Evolutionary conservation across 2,888 invertebrate species (phyloP).

Genomic region (Drosophila rubida): DNA sequence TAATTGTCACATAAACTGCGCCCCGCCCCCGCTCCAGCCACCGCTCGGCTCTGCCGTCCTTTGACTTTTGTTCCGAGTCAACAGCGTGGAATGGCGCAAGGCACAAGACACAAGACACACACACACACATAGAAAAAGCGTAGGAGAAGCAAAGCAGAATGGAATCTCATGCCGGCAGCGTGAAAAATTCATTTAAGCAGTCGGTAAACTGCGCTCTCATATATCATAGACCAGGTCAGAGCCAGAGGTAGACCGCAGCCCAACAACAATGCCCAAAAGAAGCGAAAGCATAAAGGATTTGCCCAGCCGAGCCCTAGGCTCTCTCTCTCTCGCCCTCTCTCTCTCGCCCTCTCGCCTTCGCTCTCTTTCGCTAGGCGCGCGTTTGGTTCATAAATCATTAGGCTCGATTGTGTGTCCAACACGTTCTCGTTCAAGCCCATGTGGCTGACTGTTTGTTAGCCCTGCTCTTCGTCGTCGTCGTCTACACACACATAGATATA

Average conservation of each 20-base stretch:
- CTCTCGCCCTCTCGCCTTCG: background rate
- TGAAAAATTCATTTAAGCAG: constrained; percentile 81
- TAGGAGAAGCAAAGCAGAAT: background rate
- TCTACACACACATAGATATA: no score
- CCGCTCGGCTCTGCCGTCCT: background rate
- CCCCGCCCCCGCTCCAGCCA: background rate
- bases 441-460: constrained; percentile 9
- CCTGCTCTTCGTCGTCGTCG: no score
- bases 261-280: background rate
- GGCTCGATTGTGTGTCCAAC: constrained; percentile 79
- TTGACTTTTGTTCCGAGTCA: constrained; percentile 78
- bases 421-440: constrained; percentile 52
- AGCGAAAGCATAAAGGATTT: constrained; percentile 41
- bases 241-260: constrained; percentile 7
- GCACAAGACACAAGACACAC: no score
- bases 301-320: constrained; percentile 57
- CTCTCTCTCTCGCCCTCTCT: background rate
- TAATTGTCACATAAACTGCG: constrained; percentile 70
- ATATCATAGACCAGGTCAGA: constrained; percentile 59
- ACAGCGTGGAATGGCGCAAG: constrained; percentile 61
- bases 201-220: constrained; percentile 72
- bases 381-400: constrained; percentile 77
- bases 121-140: constrained; percentile 11
- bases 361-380: constrained; percentile 55
- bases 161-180: constrained; percentile 29